A percentile compares a stretch with the other conserved stretches of the same genome.
Evolutionary conservation across 2,888 invertebrate genomes (phyloP).

Genomic region (Melieria crassipennis): DNA sequence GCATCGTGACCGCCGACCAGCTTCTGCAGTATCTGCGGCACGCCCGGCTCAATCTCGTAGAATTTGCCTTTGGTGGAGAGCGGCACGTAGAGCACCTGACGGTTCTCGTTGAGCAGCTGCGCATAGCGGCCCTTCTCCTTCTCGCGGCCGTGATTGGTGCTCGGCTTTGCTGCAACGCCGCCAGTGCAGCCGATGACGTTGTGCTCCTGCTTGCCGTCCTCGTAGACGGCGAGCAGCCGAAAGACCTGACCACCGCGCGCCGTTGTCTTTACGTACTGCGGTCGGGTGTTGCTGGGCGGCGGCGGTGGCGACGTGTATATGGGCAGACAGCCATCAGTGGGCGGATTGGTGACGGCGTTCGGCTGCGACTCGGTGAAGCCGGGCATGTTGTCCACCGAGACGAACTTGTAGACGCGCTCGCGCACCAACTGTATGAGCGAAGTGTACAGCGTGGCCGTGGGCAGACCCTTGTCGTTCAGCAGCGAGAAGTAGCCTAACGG

Average conservation of each 20-base stretch:
- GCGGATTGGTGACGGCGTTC: conserved; percentile 53
- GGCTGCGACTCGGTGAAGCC: conserved; percentile 64
- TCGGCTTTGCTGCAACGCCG: conserved; percentile 40
- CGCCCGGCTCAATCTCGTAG: conserved; percentile 74
- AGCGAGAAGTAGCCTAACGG: conserved; percentile 75
- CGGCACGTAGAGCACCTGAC: conserved; percentile 78
- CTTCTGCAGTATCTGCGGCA: conserved; percentile 64
- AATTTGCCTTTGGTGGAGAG: conserved; percentile 80
- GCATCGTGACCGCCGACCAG: conserved; percentile 39
- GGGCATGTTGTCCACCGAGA: conserved; percentile 65
- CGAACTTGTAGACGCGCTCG: conserved; percentile 71
- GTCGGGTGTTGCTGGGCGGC: conserved; percentile 48
- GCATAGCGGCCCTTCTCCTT: conserved; percentile 73
- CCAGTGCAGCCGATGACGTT: conserved; percentile 40
- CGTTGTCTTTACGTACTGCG: conserved; percentile 76
- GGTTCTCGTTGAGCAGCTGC: conserved; percentile 78
- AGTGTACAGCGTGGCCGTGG: conserved; percentile 73
- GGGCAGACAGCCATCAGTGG: conserved; percentile 56
- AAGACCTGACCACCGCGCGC: conserved; percentile 78
- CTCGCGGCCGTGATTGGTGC: conserved; percentile 56
- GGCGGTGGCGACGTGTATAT: conserved; percentile 41
- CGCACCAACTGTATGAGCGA: conserved; percentile 74
- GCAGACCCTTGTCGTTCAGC: conserved; percentile 74
- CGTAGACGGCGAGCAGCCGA: conserved; percentile 78
- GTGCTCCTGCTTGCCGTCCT: conserved; percentile 70